Percentiles rank a stretch among this genome's conserved stretches.
phyloP scores from a whole-genome alignment of 2,113 vertebrate genomes.

The Octodon degus region DNA sequence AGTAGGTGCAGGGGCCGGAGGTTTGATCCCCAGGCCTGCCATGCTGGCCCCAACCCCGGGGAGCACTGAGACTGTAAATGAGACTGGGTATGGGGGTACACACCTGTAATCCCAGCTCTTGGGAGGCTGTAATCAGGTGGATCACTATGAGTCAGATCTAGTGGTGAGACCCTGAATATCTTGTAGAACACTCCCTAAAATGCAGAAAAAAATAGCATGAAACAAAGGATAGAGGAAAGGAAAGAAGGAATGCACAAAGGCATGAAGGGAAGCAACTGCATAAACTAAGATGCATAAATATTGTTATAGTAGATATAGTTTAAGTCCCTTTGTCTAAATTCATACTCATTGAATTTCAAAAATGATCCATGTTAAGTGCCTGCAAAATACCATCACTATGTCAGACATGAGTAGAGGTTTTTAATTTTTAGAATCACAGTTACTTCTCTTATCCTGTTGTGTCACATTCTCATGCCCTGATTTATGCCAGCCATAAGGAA shows the following conservation, averaged over 20 bases:
- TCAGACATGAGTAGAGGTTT: neutral
- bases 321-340: slow-evolving; percentile 15
- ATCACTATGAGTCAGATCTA: no score
- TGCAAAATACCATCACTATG: neutral
- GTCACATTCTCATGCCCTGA: neutral
- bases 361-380: neutral
- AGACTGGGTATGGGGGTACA: no score
- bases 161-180: no score
- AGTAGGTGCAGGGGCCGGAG: no score
- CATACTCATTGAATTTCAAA: slow-evolving; percentile 15
- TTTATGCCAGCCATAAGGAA: neutral
- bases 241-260: neutral
- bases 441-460: slow-evolving; percentile 12
- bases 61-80: no score
- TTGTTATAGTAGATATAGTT: neutral
- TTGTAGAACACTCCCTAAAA: no score
- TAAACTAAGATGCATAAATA: neutral
- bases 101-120: no score
- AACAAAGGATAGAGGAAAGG: neutral
- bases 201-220: neutral
- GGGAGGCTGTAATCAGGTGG: no score
- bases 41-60: no score
- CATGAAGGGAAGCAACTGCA: neutral
- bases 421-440: neutral
- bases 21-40: no score